phyloP scores from a whole-genome alignment of 2,113 vertebrate species.

The Okapia johnstoni region DNA sequence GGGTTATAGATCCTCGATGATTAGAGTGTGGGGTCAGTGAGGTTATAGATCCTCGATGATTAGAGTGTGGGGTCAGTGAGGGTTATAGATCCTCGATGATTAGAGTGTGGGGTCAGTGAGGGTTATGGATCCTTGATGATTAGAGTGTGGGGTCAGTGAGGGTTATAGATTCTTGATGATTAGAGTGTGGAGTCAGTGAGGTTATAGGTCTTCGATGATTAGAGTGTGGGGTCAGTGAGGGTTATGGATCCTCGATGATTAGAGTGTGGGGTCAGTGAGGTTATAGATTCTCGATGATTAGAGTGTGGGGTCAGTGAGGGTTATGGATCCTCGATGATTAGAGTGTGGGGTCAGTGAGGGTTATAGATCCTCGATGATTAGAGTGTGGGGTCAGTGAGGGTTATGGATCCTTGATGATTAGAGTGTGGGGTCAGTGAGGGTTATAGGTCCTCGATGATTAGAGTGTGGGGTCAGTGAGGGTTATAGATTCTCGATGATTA shows the following conservation, averaged over 20 bases:
- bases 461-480: background rate
- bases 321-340: background rate
- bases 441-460: background rate
- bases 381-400: background rate
- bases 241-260: background rate
- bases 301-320: background rate
- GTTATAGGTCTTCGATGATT: background rate
- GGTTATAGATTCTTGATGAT: background rate
- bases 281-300: background rate
- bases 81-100: background rate
- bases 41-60: background rate
- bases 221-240: background rate
- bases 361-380: background rate
- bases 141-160: background rate
- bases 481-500: background rate
- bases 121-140: background rate
- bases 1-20: background rate
- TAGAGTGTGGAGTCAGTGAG: background rate
- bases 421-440: background rate
- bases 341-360: background rate
- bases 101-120: background rate
- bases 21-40: background rate
- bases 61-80: background rate
- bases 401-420: background rate
- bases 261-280: background rate